Evolutionary conservation across 1,140 invertebrate genomes (phyloP).

Genomic region (Latrodectus geometricus): DNA sequence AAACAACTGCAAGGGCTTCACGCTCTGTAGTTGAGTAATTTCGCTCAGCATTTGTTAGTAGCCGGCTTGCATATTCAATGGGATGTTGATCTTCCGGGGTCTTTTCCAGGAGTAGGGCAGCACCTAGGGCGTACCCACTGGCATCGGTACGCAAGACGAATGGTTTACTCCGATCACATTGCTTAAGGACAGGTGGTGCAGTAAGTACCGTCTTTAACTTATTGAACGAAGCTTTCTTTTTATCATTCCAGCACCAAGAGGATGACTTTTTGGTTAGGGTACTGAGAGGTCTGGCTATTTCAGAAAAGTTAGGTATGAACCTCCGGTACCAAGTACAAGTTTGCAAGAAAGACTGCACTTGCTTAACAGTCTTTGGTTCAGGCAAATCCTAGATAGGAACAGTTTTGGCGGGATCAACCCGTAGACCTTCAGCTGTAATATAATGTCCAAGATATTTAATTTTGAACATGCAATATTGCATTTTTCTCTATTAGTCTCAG

Average conservation of each 20-base stretch:
- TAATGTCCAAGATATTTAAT: neutral
- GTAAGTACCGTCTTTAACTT: neutral
- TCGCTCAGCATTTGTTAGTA: slow-evolving; percentile 2
- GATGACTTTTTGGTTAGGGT: neutral
- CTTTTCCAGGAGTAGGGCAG: neutral
- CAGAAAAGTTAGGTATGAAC: neutral
- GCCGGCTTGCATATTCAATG: slow-evolving; percentile 9
- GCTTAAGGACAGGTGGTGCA: neutral
- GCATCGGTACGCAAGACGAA: neutral
- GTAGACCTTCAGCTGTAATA: neutral
- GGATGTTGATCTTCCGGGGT: neutral
- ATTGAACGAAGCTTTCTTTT: neutral
- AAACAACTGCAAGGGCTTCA: slow-evolving; percentile 12
- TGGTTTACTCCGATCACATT: neutral
- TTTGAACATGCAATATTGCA: no score
- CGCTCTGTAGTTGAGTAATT: neutral
- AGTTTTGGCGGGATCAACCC: neutral
- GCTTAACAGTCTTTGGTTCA: no score
- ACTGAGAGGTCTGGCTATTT: neutral
- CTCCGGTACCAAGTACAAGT: neutral
- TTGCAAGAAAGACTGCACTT: no score
- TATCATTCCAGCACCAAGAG: neutral
- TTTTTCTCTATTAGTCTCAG: no score
- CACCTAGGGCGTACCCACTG: neutral
- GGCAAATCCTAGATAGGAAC: neutral